Percentiles rank a stretch among this genome's conserved stretches.
These are phyloP conservation scores for Vollenhovia emeryi DNA, from an alignment of 1,140 invertebrate species.

Conservation along the genomic window DNA sequence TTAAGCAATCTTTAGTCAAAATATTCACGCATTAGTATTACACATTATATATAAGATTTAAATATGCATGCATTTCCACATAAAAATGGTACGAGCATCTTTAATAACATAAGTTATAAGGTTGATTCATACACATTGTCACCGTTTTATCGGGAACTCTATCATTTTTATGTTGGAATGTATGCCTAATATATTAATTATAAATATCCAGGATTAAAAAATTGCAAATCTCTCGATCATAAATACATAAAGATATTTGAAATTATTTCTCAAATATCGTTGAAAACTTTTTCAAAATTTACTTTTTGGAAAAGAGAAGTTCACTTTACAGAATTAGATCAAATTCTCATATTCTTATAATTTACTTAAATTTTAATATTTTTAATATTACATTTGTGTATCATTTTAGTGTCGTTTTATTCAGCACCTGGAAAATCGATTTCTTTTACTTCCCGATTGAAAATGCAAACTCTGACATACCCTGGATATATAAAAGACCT, in stretches of 20 bases:
- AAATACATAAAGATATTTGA: neutral
- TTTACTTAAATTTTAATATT: neutral
- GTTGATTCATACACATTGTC: neutral
- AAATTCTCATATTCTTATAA: neutral
- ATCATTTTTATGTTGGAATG: conserved; percentile 59
- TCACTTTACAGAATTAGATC: neutral
- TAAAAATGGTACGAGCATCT: conserved; percentile 34
- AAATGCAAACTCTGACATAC: neutral
- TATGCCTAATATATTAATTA: conserved; percentile 39
- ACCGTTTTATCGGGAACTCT: neutral
- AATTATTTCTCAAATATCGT: neutral
- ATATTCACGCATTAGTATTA: conserved; percentile 51
- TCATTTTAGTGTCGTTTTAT: neutral
- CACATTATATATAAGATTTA: conserved; percentile 17
- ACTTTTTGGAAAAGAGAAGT: neutral
- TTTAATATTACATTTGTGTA: neutral
- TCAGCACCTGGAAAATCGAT: neutral
- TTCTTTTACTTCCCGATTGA: neutral
- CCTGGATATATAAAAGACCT: neutral
- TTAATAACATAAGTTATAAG: neutral
- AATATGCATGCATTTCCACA: conserved; percentile 42
- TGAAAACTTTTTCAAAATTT: neutral
- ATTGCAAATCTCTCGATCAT: neutral
- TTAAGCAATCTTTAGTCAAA: conserved; percentile 45
- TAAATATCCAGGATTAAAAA: conserved; percentile 6